phyloP scores from a whole-genome alignment of 1,140 invertebrate genomes.

The Listronotus bonariensis region DNA sequence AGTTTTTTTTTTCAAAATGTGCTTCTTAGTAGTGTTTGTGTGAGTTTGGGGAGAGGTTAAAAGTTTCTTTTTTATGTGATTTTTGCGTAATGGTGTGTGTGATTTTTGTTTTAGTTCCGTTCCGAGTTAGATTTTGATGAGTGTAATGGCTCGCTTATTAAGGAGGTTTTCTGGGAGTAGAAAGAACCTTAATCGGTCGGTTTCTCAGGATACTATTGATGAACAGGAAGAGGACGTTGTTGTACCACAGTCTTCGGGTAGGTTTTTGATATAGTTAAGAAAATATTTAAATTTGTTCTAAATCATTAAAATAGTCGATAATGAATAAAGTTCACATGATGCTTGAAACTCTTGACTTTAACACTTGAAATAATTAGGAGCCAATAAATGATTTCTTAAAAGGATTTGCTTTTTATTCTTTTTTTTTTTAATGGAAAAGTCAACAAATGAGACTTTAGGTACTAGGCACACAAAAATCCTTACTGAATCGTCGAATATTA shows the following conservation, averaged over 20 bases:
- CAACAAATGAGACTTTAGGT: no score
- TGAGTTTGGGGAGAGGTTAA: neutral
- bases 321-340: no score
- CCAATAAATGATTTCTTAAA: no score
- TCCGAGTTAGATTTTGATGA: neutral
- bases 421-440: no score
- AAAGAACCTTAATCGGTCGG: conserved; percentile 22
- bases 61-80: neutral
- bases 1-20: neutral
- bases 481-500: no score
- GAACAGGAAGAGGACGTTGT: conserved; percentile 20
- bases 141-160: conserved; percentile 27
- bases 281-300: no score
- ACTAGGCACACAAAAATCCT: no score
- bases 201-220: conserved; percentile 22
- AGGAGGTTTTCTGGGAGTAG: conserved; percentile 37
- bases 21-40: neutral
- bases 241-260: neutral
- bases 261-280: conserved; percentile 1
- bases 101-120: neutral
- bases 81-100: conserved; percentile 7
- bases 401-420: no score
- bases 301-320: no score
- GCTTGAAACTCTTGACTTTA: no score
- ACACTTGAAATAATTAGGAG: no score